Base-by-base conservation (phyloP, 2,888 invertebrate species). In the Lottia scabra region DNA sequence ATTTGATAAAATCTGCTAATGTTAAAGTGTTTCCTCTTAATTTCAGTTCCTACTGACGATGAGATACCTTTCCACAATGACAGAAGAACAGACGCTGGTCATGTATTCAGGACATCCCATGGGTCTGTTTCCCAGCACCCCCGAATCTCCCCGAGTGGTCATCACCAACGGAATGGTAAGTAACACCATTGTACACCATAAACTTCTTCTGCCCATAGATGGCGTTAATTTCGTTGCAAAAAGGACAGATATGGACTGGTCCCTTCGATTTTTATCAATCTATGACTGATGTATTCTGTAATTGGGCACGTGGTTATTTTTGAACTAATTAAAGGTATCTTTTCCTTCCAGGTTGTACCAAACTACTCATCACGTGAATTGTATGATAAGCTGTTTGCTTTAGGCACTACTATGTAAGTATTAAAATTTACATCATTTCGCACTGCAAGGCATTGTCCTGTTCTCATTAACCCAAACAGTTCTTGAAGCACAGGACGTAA, bases 111-210 rank as follows among this genome's bases (percentile, higher is more conserved):
- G 92, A 1, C 93, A 93, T 83, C 93, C 93, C 1, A 79, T 91
- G 76, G 93, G 93, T 1, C 85, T 93, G 16, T 93, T 92, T 81
- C 92, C 92, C 1, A 90, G 90, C 70, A 81, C 80, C 13, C 70
- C 83, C 0, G 75, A 83, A 12, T 89, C 91, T 0, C 92, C 93
- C 10, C 84, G 92, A 71, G 85, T 92, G 30, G 91, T 93, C 71
- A 91, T 93, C 72, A 92, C 92, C 27, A 93, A 93, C 84, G 93
- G 93, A 74, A 92, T 93, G 92, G 92, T 91, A 75, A 74, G 83
- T 71, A 2, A 16, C 23, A 6, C 45, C n/a, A 6, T 68, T n/a
- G n/a, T n/a, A n/a, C n/a, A n/a, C n/a, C n/a, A n/a, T n/a, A n/a
- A n/a, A n/a, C n/a, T n/a, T n/a, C n/a, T n/a, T n/a, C n/a, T n/a